phyloP scores from a whole-genome alignment of 2,888 invertebrate genomes.

The Galerucella calmariensis region DNA sequence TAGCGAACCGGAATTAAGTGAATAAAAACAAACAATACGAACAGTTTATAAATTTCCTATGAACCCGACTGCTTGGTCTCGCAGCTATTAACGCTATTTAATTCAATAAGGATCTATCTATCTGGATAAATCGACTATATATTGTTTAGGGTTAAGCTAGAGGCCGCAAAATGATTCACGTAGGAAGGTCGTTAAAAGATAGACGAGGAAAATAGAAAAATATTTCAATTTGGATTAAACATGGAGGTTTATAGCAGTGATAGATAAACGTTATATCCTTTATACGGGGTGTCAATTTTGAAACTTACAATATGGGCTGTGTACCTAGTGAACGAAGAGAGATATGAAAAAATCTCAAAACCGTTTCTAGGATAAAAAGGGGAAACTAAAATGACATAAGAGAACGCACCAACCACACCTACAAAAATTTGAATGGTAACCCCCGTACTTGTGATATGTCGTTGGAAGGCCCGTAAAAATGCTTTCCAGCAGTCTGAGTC shows the following conservation, averaged over 20 bases:
- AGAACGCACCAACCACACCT: too few species aligned
- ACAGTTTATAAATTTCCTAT: conserved; percentile 53
- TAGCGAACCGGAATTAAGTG: conserved; percentile 40
- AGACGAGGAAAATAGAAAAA: neutral
- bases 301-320: too few species aligned
- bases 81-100: conserved; percentile 61
- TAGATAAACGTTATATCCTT: too few species aligned
- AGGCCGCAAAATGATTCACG: conserved; percentile 40
- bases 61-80: conserved; percentile 49
- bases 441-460: too few species aligned
- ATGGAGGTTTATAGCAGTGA: neutral
- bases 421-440: too few species aligned
- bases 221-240: neutral
- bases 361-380: too few species aligned
- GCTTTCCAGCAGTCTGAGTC: too few species aligned
- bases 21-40: conserved; percentile 48
- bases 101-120: conserved; percentile 63
- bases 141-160: conserved; percentile 60
- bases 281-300: too few species aligned
- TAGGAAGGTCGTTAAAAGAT: conserved; percentile 19
- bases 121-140: conserved; percentile 63
- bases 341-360: too few species aligned
- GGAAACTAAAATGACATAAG: too few species aligned
- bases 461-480: too few species aligned
- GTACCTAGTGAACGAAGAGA: too few species aligned